Conservation (phyloP, 2,888 invertebrate species). For the Hemithea aestivaria region DNA sequence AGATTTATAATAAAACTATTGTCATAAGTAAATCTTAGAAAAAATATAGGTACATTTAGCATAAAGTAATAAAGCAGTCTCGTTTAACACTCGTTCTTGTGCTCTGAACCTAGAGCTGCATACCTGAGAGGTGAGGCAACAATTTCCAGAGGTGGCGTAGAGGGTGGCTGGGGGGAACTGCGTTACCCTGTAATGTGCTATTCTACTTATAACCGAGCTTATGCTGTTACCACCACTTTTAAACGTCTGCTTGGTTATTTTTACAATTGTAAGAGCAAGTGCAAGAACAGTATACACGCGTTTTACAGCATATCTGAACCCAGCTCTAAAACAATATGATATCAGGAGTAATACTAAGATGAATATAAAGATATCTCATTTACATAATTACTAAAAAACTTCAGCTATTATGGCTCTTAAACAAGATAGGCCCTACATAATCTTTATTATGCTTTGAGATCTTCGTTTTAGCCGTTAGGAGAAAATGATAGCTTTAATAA, state of each 20-base stretch:
- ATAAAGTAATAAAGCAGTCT: conserved; percentile 37
- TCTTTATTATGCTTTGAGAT: conserved; percentile 22
- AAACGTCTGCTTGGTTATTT: conserved; percentile 5
- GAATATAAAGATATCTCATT: conserved; percentile 16
- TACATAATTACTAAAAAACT: conserved; percentile 20
- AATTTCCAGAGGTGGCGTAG: conserved; percentile 54
- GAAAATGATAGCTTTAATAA: conserved; percentile 13
- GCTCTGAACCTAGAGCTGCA: conserved; percentile 32
- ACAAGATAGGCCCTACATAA: conserved; percentile 10
- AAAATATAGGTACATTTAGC: conserved; percentile 26
- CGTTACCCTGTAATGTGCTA: conserved; percentile 43
- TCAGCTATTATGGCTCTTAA: conserved; percentile 11
- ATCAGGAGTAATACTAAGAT: conserved; percentile 3
- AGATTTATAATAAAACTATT: too few relatives aligned
- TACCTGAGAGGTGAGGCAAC: conserved; percentile 42
- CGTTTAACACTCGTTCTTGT: conserved; percentile 41
- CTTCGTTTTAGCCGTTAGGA: conserved; percentile 15
- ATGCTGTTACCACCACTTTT: conserved; percentile 22
- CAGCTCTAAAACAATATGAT: conserved; percentile 1
- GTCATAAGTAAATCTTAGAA: conserved; percentile 2
- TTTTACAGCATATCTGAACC: too few relatives aligned
- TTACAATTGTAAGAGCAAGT: background rate
- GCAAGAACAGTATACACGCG: too few relatives aligned
- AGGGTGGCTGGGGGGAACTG: conserved; percentile 48
- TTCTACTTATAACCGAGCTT: conserved; percentile 32